Conservation (phyloP, 2,797 vertebrate species). For the Euphonia xanthogaster region DNA sequence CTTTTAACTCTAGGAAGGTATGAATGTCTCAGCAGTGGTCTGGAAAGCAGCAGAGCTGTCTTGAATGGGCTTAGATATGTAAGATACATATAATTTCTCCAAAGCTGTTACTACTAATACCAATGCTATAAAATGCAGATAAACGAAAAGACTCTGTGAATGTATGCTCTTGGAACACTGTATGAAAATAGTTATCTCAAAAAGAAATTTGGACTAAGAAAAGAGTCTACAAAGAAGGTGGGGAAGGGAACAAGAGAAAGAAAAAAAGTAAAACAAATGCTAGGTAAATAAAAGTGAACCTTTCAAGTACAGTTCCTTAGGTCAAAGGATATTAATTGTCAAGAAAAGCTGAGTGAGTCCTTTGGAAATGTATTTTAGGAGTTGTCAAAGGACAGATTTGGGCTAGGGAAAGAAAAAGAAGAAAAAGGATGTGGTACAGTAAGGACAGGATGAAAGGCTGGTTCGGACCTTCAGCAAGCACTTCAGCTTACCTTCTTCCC, state of each 20-base stretch:
- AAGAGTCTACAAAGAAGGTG: background rate
- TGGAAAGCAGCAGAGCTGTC: background rate
- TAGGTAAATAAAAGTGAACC: background rate
- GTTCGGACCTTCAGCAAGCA: background rate
- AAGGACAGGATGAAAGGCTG: background rate
- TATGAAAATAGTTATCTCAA: background rate
- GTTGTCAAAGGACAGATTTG: background rate
- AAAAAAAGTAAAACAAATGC: background rate
- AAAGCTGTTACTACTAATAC: background rate
- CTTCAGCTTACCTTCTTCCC: background rate
- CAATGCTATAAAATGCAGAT: background rate
- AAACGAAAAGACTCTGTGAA: background rate
- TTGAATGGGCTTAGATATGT: background rate
- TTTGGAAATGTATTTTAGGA: background rate
- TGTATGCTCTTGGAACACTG: background rate
- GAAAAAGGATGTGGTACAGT: background rate
- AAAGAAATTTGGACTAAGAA: background rate
- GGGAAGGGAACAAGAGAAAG: background rate
- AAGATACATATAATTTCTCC: background rate
- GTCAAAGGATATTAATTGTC: background rate
- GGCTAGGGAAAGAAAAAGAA: background rate
- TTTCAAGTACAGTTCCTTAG: background rate
- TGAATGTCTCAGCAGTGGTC: background rate
- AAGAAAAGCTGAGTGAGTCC: background rate
- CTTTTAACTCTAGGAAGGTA: background rate